Percentiles rank a stretch among this genome's conserved stretches.
phyloP scores from a whole-genome alignment of 2,888 invertebrate genomes.

The Chymomyza procnemis region DNA sequence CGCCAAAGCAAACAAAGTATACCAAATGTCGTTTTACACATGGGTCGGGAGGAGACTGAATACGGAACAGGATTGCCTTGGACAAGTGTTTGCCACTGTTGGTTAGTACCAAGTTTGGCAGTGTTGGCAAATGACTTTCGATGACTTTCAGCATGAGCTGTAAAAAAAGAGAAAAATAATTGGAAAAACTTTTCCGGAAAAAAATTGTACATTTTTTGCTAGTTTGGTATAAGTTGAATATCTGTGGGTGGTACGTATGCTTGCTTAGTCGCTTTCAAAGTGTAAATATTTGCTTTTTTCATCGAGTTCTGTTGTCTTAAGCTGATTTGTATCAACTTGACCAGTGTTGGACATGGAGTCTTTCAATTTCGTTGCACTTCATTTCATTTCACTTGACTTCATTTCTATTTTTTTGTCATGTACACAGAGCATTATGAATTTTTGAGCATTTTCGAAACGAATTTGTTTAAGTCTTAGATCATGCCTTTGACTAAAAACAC shows the following conservation, averaged over 20 bases:
- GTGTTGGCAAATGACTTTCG: constrained; percentile 64
- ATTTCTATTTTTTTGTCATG: neutral
- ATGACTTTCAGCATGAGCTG: constrained; percentile 52
- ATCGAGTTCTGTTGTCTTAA: constrained; percentile 57
- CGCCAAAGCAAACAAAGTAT: constrained; percentile 67
- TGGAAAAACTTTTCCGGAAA: constrained; percentile 12
- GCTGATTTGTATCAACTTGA: constrained; percentile 59
- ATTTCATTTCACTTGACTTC: neutral
- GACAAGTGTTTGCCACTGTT: neutral
- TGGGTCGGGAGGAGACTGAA: neutral
- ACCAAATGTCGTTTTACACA: constrained; percentile 60
- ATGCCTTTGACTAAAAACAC: too few relatives aligned
- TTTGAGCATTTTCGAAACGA: too few relatives aligned
- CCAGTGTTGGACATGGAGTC: neutral
- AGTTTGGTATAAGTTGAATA: neutral
- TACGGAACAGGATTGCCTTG: neutral
- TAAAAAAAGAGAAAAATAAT: neutral
- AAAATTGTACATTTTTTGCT: neutral
- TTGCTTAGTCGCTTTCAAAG: neutral
- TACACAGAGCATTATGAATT: neutral
- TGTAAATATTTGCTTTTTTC: constrained; percentile 6
- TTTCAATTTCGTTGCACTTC: neutral
- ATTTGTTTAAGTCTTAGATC: too few relatives aligned
- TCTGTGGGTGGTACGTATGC: neutral
- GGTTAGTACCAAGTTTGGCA: neutral